A percentile compares a stretch with the other conserved stretches of the same genome.
Conservation (phyloP, 2,797 vertebrate species). For the Enteromius trimaculatus region DNA sequence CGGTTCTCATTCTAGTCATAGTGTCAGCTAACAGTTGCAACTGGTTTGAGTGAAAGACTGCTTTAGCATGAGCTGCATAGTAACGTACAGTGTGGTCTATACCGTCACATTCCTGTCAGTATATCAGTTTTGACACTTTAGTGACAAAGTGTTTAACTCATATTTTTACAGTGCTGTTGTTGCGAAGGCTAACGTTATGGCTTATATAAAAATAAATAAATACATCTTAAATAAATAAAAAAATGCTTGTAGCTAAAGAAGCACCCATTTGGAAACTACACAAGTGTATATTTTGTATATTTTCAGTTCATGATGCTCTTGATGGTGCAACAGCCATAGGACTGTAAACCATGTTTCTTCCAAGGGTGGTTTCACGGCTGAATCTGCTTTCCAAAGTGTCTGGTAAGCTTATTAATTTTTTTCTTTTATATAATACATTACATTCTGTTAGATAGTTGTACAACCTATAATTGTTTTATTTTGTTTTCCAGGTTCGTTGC, state of each 20-base stretch:
- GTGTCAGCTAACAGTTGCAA: not conserved
- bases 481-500: slow-evolving; percentile 65
- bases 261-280: not conserved
- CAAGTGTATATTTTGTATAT: not conserved
- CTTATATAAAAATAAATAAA: no score
- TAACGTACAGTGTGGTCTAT: not conserved
- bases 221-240: no score
- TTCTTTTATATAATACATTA: not conserved
- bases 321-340: slow-evolving; percentile 29
- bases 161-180: not conserved
- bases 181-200: not conserved
- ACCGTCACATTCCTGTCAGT: not conserved
- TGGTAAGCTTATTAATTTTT: slow-evolving; percentile 65
- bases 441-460: not conserved
- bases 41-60: not conserved
- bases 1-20: not conserved
- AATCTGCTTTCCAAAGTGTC: slow-evolving; percentile 67
- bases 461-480: not conserved
- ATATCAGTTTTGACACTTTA: no score
- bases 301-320: slow-evolving; percentile 51
- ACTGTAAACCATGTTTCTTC: slow-evolving; percentile 71
- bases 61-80: not conserved
- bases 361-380: slow-evolving; percentile 68
- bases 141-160: not conserved
- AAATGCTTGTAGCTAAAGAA: not conserved